Evolutionary conservation across 2,888 invertebrate genomes (phyloP).

Genomic region (Lumbricus terrestris): DNA sequence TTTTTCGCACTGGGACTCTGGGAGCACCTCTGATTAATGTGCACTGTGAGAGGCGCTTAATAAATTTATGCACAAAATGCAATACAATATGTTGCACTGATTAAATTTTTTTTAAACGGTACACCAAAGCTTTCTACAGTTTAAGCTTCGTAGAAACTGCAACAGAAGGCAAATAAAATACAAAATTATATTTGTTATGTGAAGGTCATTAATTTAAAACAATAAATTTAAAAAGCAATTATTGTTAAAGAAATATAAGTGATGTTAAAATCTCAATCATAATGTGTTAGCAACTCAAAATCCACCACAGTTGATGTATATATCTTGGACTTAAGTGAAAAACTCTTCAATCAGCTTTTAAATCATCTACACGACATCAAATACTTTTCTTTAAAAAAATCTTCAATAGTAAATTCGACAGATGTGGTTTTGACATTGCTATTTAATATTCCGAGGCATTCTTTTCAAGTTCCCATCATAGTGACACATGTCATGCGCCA

Average conservation of each 20-base stretch:
- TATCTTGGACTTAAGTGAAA: not conserved
- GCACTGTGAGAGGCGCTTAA: too few relatives aligned
- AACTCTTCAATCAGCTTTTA: not conserved
- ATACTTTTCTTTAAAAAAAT: not conserved
- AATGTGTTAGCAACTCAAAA: not conserved
- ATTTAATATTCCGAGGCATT: not conserved
- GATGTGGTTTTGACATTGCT: not conserved
- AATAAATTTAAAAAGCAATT: too few relatives aligned
- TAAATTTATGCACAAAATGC: too few relatives aligned
- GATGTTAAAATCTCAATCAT: not conserved
- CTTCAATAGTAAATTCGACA: not conserved
- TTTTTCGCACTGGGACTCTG: too few relatives aligned
- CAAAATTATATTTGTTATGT: too few relatives aligned
- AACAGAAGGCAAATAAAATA: too few relatives aligned
- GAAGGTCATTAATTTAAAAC: too few relatives aligned
- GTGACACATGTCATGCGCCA: not conserved
- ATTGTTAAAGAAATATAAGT: not conserved
- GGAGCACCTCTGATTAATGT: too few relatives aligned
- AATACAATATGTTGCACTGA: too few relatives aligned
- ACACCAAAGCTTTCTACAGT: too few relatives aligned
- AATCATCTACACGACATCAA: not conserved
- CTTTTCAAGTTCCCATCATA: not conserved
- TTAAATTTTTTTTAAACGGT: too few relatives aligned
- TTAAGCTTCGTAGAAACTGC: too few relatives aligned
- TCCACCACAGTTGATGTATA: not conserved